These are phyloP conservation scores for Pontoporia blainvillei DNA, from an alignment of 2,113 vertebrate genomes.

Conservation along the genomic window DNA sequence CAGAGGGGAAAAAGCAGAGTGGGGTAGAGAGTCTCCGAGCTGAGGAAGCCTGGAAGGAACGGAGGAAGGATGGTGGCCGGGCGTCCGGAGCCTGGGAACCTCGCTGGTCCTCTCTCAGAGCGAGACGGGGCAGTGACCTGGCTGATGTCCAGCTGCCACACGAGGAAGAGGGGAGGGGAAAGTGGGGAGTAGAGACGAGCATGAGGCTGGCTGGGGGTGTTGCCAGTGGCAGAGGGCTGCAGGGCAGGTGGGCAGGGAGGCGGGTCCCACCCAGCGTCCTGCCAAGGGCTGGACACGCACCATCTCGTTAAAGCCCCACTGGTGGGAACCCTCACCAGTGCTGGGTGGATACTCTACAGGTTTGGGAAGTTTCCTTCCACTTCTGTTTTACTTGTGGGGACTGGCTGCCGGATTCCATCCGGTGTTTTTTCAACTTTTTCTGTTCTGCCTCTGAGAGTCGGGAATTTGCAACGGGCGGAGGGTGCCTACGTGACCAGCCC, in stretches of 20 bases:
- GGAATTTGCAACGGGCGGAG: neutral
- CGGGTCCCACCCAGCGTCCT: neutral
- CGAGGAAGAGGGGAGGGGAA: neutral
- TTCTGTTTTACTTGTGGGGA: accelerated
- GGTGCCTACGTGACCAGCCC: neutral
- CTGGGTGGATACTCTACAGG: neutral
- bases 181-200: too few relatives aligned
- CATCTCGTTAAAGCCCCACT: neutral
- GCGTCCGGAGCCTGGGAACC: too few relatives aligned
- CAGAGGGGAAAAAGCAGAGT: neutral
- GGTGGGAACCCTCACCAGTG: neutral
- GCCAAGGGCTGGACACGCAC: accelerated
- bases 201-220: neutral
- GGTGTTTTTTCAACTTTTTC: neutral
- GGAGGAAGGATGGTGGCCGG: neutral
- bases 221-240: neutral
- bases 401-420: neutral
- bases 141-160: neutral
- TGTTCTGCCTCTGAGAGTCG: too few relatives aligned
- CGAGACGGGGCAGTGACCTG: neutral
- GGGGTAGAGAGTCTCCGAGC: accelerated
- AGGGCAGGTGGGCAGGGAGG: too few relatives aligned
- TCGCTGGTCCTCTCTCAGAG: accelerated
- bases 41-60: neutral
- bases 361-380: neutral